phyloP scores from a whole-genome alignment of 2,888 invertebrate genomes.

The Blomia tropicalis region DNA sequence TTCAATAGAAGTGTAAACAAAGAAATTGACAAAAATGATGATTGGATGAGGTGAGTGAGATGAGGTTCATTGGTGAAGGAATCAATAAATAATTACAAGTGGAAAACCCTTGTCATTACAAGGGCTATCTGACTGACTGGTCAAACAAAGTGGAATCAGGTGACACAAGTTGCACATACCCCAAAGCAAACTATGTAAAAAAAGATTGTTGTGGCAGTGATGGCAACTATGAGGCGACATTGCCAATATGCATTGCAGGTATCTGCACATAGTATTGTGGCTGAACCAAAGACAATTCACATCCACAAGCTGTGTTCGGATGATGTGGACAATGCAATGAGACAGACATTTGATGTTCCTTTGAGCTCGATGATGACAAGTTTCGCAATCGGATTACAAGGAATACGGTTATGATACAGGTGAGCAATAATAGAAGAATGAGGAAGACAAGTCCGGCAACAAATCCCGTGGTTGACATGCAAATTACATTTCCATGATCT shows the following conservation, averaged over 20 bases:
- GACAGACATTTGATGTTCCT: not conserved
- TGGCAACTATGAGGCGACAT: not conserved
- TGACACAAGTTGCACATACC: no score
- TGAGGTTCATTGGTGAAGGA: no score
- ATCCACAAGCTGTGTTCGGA: not conserved
- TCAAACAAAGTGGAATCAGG: no score
- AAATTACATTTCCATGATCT: conserved; percentile 65
- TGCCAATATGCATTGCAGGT: conserved; percentile 4
- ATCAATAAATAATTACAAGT: not conserved
- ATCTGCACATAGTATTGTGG: conserved; percentile 21
- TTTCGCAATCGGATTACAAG: conserved; percentile 76
- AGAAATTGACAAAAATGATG: not conserved
- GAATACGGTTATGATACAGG: conserved; percentile 78
- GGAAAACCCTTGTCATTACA: not conserved
- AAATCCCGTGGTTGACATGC: conserved; percentile 83
- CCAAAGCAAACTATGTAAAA: no score
- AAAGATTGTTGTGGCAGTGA: not conserved
- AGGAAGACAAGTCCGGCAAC: conserved; percentile 80
- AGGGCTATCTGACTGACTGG: not conserved
- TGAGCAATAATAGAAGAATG: conserved; percentile 66
- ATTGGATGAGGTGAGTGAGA: not conserved
- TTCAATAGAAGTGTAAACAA: not conserved
- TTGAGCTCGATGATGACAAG: conserved; percentile 37
- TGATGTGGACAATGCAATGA: not conserved
- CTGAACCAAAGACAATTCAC: not conserved